Conservation (phyloP, 2,797 vertebrate species). For the Paguma larvata region DNA sequence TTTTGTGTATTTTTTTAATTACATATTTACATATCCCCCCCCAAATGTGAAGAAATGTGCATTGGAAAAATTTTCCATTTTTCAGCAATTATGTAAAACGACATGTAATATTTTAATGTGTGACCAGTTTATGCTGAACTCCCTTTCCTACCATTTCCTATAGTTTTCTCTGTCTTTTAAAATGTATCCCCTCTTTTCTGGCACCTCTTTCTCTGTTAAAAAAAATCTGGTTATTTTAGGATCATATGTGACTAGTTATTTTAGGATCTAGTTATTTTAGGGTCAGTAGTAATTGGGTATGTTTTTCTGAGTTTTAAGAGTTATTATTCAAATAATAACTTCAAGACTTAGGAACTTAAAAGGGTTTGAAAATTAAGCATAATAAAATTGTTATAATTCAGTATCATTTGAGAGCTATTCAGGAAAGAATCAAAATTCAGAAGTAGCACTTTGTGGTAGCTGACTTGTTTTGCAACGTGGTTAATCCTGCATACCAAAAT, state of each 20-base stretch:
- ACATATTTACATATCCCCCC: neutral
- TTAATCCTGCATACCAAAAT: neutral
- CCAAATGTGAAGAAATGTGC: neutral
- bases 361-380: conserved; percentile 7
- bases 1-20: neutral
- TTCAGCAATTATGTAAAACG: conserved; percentile 35
- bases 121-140: neutral
- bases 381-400: neutral
- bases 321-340: conserved; percentile 18
- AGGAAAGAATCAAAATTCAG: conserved; percentile 47
- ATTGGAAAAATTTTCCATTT: conserved; percentile 10
- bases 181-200: neutral
- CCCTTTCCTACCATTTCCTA: neutral
- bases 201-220: neutral
- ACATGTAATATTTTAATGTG: conserved; percentile 26
- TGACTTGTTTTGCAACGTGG: neutral
- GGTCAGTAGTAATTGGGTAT: neutral
- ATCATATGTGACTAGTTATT: neutral
- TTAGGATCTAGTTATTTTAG: neutral
- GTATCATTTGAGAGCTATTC: conserved; percentile 7
- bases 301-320: conserved; percentile 47
- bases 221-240: conserved; percentile 27
- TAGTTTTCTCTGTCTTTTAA: neutral
- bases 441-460: neutral
- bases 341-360: conserved; percentile 27